A percentile compares a stretch with the other conserved stretches of the same genome.
Evolutionary conservation across 2,113 vertebrate species (phyloP).

Genomic region (Eonycteris spelaea): DNA sequence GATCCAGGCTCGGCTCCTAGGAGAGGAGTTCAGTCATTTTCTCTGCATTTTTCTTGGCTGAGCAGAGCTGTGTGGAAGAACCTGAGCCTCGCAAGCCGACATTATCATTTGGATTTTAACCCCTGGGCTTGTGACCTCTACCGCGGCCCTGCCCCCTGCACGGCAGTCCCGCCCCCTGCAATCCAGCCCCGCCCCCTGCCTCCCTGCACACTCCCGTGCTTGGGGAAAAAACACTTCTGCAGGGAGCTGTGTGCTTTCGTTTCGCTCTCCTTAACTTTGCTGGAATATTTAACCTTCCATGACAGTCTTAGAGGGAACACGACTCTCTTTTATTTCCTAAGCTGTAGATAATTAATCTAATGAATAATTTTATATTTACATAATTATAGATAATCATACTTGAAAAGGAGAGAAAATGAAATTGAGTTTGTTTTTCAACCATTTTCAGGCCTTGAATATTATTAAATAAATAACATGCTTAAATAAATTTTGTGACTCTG

Average conservation of each 20-base stretch:
- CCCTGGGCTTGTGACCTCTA: not conserved
- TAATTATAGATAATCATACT: slow-evolving; percentile 43
- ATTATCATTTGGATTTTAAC: not conserved
- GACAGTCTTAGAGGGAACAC: slow-evolving; percentile 62
- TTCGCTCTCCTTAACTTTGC: not conserved
- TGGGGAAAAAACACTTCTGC: not conserved
- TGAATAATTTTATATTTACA: not conserved
- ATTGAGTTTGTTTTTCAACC: slow-evolving; percentile 77
- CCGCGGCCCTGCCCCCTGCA: rapidly evolving
- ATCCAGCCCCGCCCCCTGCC: too few species aligned
- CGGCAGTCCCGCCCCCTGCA: too few species aligned
- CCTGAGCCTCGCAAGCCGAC: not conserved
- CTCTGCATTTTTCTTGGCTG: not conserved
- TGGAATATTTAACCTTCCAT: slow-evolving; percentile 40
- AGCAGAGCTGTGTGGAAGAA: not conserved
- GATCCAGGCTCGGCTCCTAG: not conserved
- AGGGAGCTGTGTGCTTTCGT: not conserved
- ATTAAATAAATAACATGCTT: slow-evolving; percentile 6
- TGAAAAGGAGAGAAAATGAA: slow-evolving; percentile 62
- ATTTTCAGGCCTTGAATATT: slow-evolving; percentile 44
- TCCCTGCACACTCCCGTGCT: rapidly evolving
- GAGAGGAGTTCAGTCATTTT: slow-evolving; percentile 18
- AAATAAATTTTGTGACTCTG: slow-evolving; percentile 75
- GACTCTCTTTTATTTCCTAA: slow-evolving; percentile 44
- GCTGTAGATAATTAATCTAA: slow-evolving; percentile 41